These are phyloP conservation scores for Etheostoma perlongum DNA, from an alignment of 2,797 vertebrate species.

Conservation along the genomic window DNA sequence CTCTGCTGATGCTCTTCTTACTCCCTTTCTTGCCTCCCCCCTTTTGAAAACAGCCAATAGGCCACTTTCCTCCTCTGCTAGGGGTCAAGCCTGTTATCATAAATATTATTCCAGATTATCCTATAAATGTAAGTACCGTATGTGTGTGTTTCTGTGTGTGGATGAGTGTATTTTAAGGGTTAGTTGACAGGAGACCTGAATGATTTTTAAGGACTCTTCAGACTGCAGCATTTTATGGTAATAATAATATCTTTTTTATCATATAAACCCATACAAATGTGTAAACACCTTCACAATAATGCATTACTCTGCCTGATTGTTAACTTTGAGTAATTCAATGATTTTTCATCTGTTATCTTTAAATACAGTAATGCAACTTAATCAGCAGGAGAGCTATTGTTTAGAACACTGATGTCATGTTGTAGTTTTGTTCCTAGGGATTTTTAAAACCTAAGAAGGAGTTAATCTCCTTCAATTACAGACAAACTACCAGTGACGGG, in stretches of 20 bases:
- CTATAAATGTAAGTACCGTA: background rate
- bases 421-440: background rate
- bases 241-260: background rate
- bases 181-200: background rate
- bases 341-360: background rate
- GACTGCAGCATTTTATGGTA: background rate
- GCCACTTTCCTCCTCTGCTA: conserved; percentile 9
- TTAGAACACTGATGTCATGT: background rate
- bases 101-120: conserved; percentile 9
- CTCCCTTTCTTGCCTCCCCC: conserved; percentile 2
- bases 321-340: too few species aligned
- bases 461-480: too few species aligned
- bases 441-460: background rate
- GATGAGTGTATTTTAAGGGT: background rate
- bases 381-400: background rate
- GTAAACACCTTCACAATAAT: background rate
- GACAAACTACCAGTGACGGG: too few species aligned
- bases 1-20: conserved; percentile 19
- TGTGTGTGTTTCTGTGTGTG: background rate
- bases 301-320: too few species aligned
- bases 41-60: conserved; percentile 8
- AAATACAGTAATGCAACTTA: background rate
- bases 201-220: background rate
- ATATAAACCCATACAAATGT: too few species aligned
- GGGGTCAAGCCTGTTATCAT: conserved; percentile 44